phyloP scores from a whole-genome alignment of 2,797 vertebrate species.

The Peromyscus eremicus region DNA sequence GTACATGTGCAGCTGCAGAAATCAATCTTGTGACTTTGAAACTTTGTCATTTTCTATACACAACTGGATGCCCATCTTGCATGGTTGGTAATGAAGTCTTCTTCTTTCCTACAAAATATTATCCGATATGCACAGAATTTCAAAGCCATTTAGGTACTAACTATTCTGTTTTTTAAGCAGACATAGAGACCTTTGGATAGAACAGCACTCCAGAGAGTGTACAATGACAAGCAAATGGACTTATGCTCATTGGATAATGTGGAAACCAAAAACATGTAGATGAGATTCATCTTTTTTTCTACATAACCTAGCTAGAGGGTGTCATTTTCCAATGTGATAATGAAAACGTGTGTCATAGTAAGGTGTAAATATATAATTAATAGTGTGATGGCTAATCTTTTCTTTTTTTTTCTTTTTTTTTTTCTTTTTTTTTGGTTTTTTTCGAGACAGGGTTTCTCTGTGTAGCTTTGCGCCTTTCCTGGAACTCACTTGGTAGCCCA shows the following conservation, averaged over 20 bases:
- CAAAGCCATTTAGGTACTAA: neutral
- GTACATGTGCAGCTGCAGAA: neutral
- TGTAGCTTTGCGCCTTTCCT: no score
- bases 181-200: neutral
- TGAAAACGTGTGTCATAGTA: neutral
- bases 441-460: no score
- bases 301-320: neutral
- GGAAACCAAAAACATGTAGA: neutral
- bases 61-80: neutral
- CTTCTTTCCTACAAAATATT: conserved; percentile 38
- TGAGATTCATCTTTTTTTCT: neutral
- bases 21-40: conserved; percentile 25
- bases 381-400: neutral
- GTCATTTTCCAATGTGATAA: neutral
- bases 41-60: conserved; percentile 52
- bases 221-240: neutral
- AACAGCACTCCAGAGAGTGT: neutral
- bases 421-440: no score
- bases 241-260: neutral
- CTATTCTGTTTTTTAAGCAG: neutral
- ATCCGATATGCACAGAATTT: conserved; percentile 17
- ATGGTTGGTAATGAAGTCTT: neutral
- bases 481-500: no score
- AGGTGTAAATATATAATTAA: conserved; percentile 18
- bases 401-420: no score